Conservation (phyloP, 2,888 invertebrate species). For the Endomychus coccineus region DNA sequence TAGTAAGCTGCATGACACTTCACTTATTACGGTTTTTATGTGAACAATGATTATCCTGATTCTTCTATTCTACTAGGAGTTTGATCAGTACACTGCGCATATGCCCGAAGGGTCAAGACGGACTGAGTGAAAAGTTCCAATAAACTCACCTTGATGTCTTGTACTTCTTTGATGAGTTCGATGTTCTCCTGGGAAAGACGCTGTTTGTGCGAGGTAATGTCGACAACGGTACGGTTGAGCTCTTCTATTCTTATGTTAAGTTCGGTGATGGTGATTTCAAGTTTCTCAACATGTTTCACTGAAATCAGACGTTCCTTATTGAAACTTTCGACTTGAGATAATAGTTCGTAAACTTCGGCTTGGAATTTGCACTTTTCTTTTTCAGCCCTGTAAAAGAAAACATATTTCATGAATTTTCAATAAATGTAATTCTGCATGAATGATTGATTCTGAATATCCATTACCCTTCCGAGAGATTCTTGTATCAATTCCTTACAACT, state of each 20-base stretch:
- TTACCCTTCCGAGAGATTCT: no score
- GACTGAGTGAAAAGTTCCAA: no score
- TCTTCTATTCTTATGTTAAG: slow-evolving; percentile 94
- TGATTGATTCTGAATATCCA: no score
- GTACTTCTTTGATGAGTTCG: slow-evolving; percentile 90
- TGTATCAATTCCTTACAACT: no score
- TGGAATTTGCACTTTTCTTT: slow-evolving; percentile 99
- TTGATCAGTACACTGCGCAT: no score
- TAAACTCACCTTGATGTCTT: slow-evolving; percentile 77
- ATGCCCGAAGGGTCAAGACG: no score
- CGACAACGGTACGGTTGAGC: slow-evolving; percentile 93
- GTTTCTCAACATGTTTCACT: slow-evolving; percentile 77
- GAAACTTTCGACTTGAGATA: slow-evolving; percentile 89
- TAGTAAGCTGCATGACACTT: no score
- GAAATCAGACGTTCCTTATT: slow-evolving; percentile 86
- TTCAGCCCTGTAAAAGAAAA: slow-evolving; percentile 68
- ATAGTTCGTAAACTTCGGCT: slow-evolving; percentile 95
- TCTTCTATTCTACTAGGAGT: no score
- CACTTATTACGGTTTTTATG: no score
- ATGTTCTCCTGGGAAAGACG: slow-evolving; percentile 92
- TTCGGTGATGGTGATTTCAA: slow-evolving; percentile 88
- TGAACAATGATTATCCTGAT: no score
- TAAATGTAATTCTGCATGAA: no score
- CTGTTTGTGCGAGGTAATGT: slow-evolving; percentile 94
- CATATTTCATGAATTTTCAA: no score